Base-by-base conservation (phyloP, 2,113 vertebrate species). In the Coturnix japonica region DNA sequence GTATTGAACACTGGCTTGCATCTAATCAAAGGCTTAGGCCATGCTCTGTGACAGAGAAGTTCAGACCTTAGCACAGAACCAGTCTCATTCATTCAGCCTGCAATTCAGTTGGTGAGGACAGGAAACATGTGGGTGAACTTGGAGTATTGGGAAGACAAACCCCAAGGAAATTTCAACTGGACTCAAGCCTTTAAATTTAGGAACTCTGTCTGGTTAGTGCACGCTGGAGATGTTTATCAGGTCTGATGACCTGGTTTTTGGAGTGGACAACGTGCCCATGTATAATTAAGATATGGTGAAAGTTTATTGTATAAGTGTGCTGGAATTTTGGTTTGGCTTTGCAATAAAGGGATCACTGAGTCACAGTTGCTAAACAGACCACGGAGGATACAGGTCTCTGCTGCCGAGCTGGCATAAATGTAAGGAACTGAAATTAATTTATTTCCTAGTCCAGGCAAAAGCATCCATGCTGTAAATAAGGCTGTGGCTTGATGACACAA, bases 311-410 rank as follows among this genome's bases (percentile, higher is more conserved):
- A 80, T 74, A 91, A 90, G 84, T 44, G 84, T 93, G 90, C 83
- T 94, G 95, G 95, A 95, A 95, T 96, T 91, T 85, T 92, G 91
- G 75, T 87, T 89, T 93, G 94, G 92, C 94, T 93, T 95, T 87
- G 78, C 77, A 94, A 89, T 89, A 93, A 79, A 93, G 77, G 78
- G 76, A 88, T 80, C 56, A 63, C 44, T 95, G 92, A 96, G 86
- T 96, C 93, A 94, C 2, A 28, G 83, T 70, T 91, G 59, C 74
- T 65, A 23, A 84, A 93, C 78, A 78, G 81, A 73, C 75, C 76
- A 6, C 0, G 9, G 54, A 91, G 71, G 46, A 66, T 76, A 26
- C 46, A 82, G 49, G 35, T 71, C 51, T 93, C 46, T 89, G 61
- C 64, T 92, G 80, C 86, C 91, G 67, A 91, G 83, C 72, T 89